Evolutionary conservation across 1,140 invertebrate species (phyloP).

Genomic region (Drosophila oshimai): DNA sequence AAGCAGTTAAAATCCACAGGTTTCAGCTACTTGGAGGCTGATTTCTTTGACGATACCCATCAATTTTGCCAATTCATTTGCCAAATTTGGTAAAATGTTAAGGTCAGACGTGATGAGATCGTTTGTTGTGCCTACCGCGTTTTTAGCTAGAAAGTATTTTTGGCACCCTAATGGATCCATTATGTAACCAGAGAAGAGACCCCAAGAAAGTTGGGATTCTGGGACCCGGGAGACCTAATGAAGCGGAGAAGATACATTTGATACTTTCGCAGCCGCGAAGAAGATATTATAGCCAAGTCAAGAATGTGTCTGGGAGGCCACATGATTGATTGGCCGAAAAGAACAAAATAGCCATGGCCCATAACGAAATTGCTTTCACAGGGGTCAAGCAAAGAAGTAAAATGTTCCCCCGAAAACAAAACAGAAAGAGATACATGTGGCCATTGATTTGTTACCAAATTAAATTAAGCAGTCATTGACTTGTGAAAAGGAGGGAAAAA

Average conservation of each 20-base stretch:
- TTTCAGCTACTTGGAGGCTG: not conserved
- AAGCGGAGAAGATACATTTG: conserved; percentile 39
- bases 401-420: not conserved
- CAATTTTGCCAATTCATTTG: conserved; percentile 54
- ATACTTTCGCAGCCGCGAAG: conserved; percentile 38
- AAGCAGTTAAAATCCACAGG: conserved; percentile 6
- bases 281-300: conserved; percentile 21
- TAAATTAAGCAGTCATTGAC: conserved; percentile 81
- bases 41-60: too few species aligned
- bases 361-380: conserved; percentile 71
- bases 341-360: conserved; percentile 33
- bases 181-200: conserved; percentile 75
- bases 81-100: conserved; percentile 43
- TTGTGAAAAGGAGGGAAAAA: conserved; percentile 23
- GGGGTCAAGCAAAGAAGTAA: conserved; percentile 47
- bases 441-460: conserved; percentile 73
- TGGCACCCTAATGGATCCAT: conserved; percentile 51
- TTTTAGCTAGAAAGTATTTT: conserved; percentile 65
- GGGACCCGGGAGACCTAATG: conserved; percentile 58
- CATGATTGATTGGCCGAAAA: conserved; percentile 66
- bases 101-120: conserved; percentile 26
- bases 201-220: conserved; percentile 62
- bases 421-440: conserved; percentile 38
- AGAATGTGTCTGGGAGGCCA: conserved; percentile 28
- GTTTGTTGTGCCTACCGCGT: not conserved